Evolutionary conservation across 2,113 vertebrate genomes (phyloP).

Genomic region (Orycteropus afer): DNA sequence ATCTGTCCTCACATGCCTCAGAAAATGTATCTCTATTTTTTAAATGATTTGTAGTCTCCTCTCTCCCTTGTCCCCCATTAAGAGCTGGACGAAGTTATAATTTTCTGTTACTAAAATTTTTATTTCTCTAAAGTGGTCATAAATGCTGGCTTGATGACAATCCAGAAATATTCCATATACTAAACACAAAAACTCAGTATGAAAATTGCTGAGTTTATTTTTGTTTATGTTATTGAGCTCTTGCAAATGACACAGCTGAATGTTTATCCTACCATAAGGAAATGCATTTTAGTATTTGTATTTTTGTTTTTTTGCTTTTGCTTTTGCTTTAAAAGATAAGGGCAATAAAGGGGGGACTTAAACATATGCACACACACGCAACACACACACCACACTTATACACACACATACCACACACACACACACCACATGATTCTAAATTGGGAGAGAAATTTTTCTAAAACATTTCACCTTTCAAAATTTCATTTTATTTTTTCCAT

Average conservation of each 20-base stretch:
- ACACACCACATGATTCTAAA: not conserved
- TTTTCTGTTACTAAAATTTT: conserved; percentile 78
- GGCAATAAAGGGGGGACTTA: conserved; percentile 59
- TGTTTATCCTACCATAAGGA: conserved; percentile 87
- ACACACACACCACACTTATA: not conserved
- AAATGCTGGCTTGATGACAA: conserved; percentile 83
- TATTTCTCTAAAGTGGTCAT: conserved; percentile 74
- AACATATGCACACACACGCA: not conserved
- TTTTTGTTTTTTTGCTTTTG: conserved; percentile 71
- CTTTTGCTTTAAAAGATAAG: conserved; percentile 81
- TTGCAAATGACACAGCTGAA: conserved; percentile 87
- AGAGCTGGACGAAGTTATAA: conserved; percentile 73
- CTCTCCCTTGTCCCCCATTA: conserved; percentile 61
- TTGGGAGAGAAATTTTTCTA: not conserved
- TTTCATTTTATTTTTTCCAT: conserved; percentile 33
- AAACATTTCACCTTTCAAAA: not conserved
- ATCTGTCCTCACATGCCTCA: not conserved
- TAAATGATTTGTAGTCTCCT: conserved; percentile 68
- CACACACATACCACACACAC: not conserved
- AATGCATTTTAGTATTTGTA: conserved; percentile 85
- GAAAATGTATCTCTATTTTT: conserved; percentile 40
- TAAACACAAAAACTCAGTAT: conserved; percentile 80
- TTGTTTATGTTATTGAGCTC: conserved; percentile 85
- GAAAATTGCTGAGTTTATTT: conserved; percentile 84
- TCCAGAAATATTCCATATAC: conserved; percentile 77